Conservation (phyloP, 1,140 invertebrate species). For the Lasioglossum albipes region DNA sequence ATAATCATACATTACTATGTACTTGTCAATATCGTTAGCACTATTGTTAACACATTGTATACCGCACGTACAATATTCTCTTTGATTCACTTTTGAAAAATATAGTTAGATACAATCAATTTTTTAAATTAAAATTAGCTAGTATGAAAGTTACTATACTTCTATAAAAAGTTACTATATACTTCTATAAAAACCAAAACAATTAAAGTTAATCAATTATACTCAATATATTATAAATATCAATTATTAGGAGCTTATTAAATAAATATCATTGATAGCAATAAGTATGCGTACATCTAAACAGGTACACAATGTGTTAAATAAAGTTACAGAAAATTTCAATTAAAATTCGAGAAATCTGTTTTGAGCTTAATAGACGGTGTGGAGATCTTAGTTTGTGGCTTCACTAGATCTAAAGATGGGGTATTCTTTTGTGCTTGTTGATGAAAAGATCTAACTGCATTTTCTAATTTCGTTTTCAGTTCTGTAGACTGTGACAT, state of each 20-base stretch:
- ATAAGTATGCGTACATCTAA: neutral
- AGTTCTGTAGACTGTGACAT: constrained; percentile 91
- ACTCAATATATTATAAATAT: too few relatives aligned
- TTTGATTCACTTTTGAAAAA: neutral
- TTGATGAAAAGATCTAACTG: constrained; percentile 89
- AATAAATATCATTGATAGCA: neutral
- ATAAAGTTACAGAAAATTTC: constrained; percentile 58
- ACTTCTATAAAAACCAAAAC: neutral
- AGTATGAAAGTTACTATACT: neutral
- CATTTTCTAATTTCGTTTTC: constrained; percentile 90
- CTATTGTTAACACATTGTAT: constrained; percentile 21
- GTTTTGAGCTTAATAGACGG: constrained; percentile 96
- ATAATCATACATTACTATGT: constrained; percentile 5
- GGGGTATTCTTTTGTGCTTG: constrained; percentile 76
- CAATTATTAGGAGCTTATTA: too few relatives aligned
- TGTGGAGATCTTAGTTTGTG: constrained; percentile 81
- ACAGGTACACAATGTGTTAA: constrained; percentile 24
- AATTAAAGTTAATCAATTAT: too few relatives aligned
- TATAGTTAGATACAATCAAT: neutral
- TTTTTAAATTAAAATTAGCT: constrained; percentile 1
- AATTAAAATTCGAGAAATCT: constrained; percentile 96
- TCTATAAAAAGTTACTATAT: too few relatives aligned
- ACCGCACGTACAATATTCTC: neutral
- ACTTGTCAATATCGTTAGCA: constrained; percentile 21
- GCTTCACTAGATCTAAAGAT: constrained; percentile 78